Evolutionary conservation across 2,888 invertebrate genomes (phyloP), one percentile per base, ranked within the genome.

Genomic region (Dioctria rufipes): DNA sequence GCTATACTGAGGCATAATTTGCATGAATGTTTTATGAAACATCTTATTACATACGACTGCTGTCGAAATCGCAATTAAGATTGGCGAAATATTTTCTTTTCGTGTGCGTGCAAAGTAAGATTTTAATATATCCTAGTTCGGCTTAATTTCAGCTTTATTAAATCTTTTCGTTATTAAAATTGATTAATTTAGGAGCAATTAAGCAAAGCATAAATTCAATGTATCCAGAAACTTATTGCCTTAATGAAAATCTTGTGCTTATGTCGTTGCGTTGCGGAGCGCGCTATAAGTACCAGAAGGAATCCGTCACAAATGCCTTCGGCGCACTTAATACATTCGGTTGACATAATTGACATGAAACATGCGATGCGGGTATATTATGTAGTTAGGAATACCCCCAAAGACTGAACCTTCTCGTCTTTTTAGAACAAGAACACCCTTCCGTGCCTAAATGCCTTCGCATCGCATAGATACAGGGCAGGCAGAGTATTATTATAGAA

Each of bases 291-390:
- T 51, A 81, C 69, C 46, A 46, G 46, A 13, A 25, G 60, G 49
- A 81, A 80, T 77, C 63, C 51, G 13, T 82, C 82, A 78, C 58
- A 80, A 80, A 58, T 80, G 73, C 78, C 60, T 80, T 67, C 40
- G 46, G 80, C 40, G 80, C 43, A 67, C 63, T 60, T 82, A 80
- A 82, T 80, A 79, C 58, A 46, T 80, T 80, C 65, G 83, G 84
- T 83, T 84, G 83, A 83, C 83, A 83, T 84, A 84, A 84, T 84
- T 84, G 84, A 84, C 84, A 83, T 82, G 83, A 67, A 81, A 84
- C 84, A 84, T 83, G 83, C 77, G 81, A 84, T 83, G 83, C 84
- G 84, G 83, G 84, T 78, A 80, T 83, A 67, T 80, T 80, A 25
- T 25, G 25, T 25, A 25, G 25, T 25, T 25, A 25, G 25, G 25